phyloP scores from a whole-genome alignment of 2,888 invertebrate species.

The Adelognathus sp. region DNA sequence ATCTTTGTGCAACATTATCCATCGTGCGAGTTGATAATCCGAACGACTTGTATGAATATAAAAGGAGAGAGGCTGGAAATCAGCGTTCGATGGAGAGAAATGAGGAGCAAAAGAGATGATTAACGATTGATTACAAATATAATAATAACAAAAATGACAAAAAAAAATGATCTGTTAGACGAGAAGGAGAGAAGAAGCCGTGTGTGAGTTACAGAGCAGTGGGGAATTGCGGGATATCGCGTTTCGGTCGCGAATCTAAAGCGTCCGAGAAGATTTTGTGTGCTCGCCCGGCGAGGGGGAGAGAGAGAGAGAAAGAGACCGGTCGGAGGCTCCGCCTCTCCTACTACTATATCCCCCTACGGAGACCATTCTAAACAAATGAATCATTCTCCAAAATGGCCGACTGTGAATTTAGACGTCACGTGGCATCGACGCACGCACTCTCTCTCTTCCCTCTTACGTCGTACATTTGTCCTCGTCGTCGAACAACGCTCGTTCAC shows the following conservation, averaged over 20 bases:
- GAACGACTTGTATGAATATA: neutral
- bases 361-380: conserved; percentile 81
- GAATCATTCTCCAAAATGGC: conserved; percentile 81
- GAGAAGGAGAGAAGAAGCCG: neutral
- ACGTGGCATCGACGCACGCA: conserved; percentile 76
- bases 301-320: too few relatives aligned
- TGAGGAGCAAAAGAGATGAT: conserved; percentile 1
- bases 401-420: conserved; percentile 81
- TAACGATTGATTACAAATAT: too few relatives aligned
- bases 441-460: conserved; percentile 43
- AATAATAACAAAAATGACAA: neutral
- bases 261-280: conserved; percentile 76
- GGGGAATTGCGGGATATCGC: conserved; percentile 52
- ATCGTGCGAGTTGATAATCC: neutral
- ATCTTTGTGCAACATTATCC: neutral
- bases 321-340: conserved; percentile 80
- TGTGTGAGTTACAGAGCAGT: conserved; percentile 4
- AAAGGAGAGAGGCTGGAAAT: neutral
- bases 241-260: conserved; percentile 69
- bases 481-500: conserved; percentile 4
- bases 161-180: neutral
- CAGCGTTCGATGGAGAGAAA: conserved; percentile 28
- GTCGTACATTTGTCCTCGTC: conserved; percentile 2
- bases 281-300: conserved; percentile 61
- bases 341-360: conserved; percentile 77